Percentiles rank a stretch among this genome's conserved stretches.
These are phyloP conservation scores for Cyrtorhinus lividipennis DNA, from an alignment of 1,140 invertebrate genomes.

Conservation along the genomic window DNA sequence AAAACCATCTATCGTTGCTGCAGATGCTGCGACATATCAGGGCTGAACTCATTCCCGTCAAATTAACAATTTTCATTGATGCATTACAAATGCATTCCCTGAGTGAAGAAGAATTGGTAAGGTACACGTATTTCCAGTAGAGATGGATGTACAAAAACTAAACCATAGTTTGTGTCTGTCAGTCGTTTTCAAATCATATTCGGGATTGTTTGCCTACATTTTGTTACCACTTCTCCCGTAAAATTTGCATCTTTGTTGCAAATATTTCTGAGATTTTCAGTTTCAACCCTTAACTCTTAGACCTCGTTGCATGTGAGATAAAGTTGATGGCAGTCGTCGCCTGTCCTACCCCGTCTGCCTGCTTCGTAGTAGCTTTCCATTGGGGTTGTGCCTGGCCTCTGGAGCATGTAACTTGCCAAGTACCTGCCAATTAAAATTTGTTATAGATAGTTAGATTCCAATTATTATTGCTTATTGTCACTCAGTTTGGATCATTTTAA, in stretches of 20 bases:
- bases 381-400: constrained; percentile 48
- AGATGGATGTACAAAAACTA: not conserved
- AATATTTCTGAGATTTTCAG: too few relatives aligned
- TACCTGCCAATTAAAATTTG: constrained; percentile 58
- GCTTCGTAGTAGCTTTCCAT: constrained; percentile 65
- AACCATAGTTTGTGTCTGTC: not conserved
- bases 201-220: not conserved
- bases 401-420: constrained; percentile 66
- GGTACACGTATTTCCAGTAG: not conserved
- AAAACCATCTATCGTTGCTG: too few relatives aligned
- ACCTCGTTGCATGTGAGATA: constrained; percentile 77
- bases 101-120: not conserved
- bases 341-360: constrained; percentile 62
- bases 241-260: not conserved
- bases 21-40: too few relatives aligned
- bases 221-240: too few relatives aligned
- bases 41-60: too few relatives aligned
- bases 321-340: constrained; percentile 64
- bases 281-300: constrained; percentile 37
- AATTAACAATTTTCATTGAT: too few relatives aligned
- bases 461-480: too few relatives aligned
- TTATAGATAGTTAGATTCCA: too few relatives aligned
- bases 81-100: too few relatives aligned
- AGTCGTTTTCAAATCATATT: not conserved
- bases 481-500: too few relatives aligned